Conservation (phyloP, 2,888 invertebrate genomes). For the Ephialtes manifestator region DNA sequence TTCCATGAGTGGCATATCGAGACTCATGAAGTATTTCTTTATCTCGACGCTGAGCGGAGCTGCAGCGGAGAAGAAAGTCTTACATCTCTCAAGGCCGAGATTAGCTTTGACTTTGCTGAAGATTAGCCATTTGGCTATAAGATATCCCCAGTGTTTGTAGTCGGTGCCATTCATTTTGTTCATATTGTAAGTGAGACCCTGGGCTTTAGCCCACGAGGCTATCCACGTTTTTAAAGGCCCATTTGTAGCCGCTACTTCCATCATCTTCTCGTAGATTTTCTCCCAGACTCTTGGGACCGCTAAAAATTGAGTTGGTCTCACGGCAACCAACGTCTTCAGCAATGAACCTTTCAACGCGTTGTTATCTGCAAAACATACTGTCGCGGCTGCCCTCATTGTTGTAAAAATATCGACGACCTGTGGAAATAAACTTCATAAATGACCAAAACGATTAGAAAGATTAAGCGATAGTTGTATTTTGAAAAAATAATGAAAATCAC, state of each 20-base stretch:
- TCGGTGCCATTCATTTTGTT: conserved; percentile 88
- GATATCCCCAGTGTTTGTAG: conserved; percentile 90
- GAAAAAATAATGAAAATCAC: conserved; percentile 80
- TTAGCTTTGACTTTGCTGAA: conserved; percentile 92
- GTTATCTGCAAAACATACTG: conserved; percentile 95
- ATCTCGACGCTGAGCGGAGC: conserved; percentile 95
- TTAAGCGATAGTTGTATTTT: neutral
- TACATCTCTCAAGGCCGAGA: conserved; percentile 93
- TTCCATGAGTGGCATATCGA: conserved; percentile 94
- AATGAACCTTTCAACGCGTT: conserved; percentile 95
- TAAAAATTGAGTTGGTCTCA: conserved; percentile 93
- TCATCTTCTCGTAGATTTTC: conserved; percentile 96
- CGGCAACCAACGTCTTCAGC: conserved; percentile 91
- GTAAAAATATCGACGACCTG: conserved; percentile 93
- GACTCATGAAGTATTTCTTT: conserved; percentile 94
- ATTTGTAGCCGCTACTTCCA: conserved; percentile 90
- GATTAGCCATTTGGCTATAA: conserved; percentile 92
- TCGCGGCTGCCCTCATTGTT: conserved; percentile 89
- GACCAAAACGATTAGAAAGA: neutral
- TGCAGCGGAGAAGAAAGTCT: conserved; percentile 91
- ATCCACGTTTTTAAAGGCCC: conserved; percentile 92
- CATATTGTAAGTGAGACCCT: conserved; percentile 90
- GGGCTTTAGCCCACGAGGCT: conserved; percentile 91
- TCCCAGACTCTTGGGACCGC: conserved; percentile 98
- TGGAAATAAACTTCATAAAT: conserved; percentile 67